Evolutionary conservation across 2,797 vertebrate genomes (phyloP), one percentile per base, ranked within the genome.

Genomic region (Sus cebifrons): DNA sequence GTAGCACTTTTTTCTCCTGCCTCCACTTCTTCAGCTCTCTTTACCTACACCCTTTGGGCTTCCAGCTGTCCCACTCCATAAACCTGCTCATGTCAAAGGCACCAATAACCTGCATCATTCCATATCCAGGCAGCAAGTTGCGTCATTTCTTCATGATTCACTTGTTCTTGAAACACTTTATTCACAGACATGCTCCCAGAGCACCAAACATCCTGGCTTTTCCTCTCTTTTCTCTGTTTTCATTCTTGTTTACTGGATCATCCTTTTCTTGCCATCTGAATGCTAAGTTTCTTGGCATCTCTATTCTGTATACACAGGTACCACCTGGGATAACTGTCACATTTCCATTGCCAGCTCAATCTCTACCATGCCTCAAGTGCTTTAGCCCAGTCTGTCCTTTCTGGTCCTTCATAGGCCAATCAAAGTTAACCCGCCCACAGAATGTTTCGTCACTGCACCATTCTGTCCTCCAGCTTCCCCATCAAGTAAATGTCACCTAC

Each of bases 31-130:
- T 70, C n/a, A 1, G 25, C 2, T 18, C 7, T n/a, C 54, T 29
- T 60, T 3, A 12, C 14, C 56, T 40, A 1, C 1, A 1, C 1
- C 3, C 15, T 23, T 25, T 2, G 16, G 20, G 16, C 10, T 29
- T 21, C 27, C 12, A 83, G 58, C 25, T n/a, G 40, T 23, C 56
- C 32, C 23, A 4, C 21, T 74, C 44, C 65, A n/a, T 17, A 40
- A 54, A 60, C 23, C 40, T 15, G 11, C 9, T 64, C 17, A 3
- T 36, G 20, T 44, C 20, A 40, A 73, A 86, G 25, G 56, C 20
- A 25, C n/a, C 20, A 27, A 0, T 23, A 23, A 13, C 23, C 6
- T 21, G 20, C n/a, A 18, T 4, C 18, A 4, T 67, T 23, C 71
- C 11, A 25, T 3, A 17, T 2, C 14, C 64, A 2, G 12, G 13